These are phyloP conservation scores for Spondyliosoma cantharus DNA, from an alignment of 2,797 vertebrate genomes.

Conservation along the genomic window DNA sequence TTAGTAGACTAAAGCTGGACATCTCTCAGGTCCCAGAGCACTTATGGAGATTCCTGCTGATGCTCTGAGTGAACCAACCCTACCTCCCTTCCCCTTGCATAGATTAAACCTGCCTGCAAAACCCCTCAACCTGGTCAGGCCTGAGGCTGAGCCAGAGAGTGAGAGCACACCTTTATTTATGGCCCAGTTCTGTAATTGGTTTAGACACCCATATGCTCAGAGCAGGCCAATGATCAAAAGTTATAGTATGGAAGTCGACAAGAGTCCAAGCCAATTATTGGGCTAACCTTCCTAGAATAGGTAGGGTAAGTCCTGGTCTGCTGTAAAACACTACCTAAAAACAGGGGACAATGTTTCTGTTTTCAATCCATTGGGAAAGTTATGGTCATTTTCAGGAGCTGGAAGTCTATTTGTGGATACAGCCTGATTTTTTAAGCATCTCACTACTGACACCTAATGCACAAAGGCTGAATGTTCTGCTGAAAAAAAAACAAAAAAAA, in stretches of 20 bases:
- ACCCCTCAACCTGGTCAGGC: slow-evolving; percentile 45
- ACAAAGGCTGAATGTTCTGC: slow-evolving; percentile 55
- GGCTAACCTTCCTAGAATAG: slow-evolving; percentile 17
- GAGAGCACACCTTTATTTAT: slow-evolving; percentile 57
- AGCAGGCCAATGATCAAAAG: slow-evolving; percentile 65
- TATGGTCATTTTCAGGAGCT: slow-evolving; percentile 24
- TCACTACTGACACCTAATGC: slow-evolving; percentile 82
- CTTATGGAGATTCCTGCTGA: slow-evolving; percentile 35
- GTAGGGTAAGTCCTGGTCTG: background rate
- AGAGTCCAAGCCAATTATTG: slow-evolving; percentile 60
- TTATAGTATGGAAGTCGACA: slow-evolving; percentile 53
- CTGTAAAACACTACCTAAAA: background rate
- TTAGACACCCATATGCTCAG: slow-evolving; percentile 67
- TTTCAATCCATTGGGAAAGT: slow-evolving; percentile 27
- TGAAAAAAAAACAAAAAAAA: background rate
- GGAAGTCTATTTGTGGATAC: slow-evolving; percentile 32
- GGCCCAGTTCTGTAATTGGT: slow-evolving; percentile 49
- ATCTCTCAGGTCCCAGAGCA: slow-evolving; percentile 31
- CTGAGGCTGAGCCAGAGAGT: slow-evolving; percentile 45
- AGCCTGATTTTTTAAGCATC: slow-evolving; percentile 49
- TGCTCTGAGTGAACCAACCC: slow-evolving; percentile 9
- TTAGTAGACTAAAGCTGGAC: slow-evolving; percentile 11
- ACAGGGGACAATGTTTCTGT: slow-evolving; percentile 20
- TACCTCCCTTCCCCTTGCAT: slow-evolving; percentile 3
- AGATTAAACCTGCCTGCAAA: slow-evolving; percentile 36